These are phyloP conservation scores for Mylabris phalerata DNA, from an alignment of 1,140 invertebrate genomes.

Conservation along the genomic window DNA sequence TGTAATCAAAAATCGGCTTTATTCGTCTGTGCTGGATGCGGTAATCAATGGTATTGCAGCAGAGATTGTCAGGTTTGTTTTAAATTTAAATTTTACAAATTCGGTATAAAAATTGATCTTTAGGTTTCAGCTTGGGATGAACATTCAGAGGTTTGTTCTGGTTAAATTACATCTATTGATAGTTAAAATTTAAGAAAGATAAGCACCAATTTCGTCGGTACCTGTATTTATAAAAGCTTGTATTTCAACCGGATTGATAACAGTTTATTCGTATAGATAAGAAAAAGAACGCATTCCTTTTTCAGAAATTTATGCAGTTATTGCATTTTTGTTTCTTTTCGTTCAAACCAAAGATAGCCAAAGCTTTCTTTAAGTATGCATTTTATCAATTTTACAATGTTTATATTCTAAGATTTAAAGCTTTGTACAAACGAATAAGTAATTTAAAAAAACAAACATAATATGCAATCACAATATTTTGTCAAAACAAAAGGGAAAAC, in stretches of 20 bases:
- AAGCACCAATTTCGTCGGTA: constrained; percentile 13
- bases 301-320: neutral
- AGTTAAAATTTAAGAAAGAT: neutral
- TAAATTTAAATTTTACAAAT: constrained; percentile 1
- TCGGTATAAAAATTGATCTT: constrained; percentile 30
- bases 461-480: neutral
- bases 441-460: neutral
- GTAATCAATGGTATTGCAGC: constrained; percentile 86
- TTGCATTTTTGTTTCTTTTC: constrained; percentile 3
- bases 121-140: constrained; percentile 78
- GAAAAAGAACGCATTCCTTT: constrained; percentile 10
- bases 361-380: constrained; percentile 6
- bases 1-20: constrained; percentile 69
- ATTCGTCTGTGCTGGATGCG: constrained; percentile 80
- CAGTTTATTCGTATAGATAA: neutral
- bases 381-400: neutral
- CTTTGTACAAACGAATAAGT: neutral
- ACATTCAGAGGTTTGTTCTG: constrained; percentile 74
- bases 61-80: constrained; percentile 71
- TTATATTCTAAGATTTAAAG: neutral
- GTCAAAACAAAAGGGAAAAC: neutral
- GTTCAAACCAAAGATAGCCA: constrained; percentile 21
- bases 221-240: constrained; percentile 13
- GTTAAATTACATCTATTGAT: constrained; percentile 44
- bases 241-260: too few species aligned